Evolutionary conservation across 1,140 invertebrate genomes (phyloP).

Genomic region (Anthonomus grandis): DNA sequence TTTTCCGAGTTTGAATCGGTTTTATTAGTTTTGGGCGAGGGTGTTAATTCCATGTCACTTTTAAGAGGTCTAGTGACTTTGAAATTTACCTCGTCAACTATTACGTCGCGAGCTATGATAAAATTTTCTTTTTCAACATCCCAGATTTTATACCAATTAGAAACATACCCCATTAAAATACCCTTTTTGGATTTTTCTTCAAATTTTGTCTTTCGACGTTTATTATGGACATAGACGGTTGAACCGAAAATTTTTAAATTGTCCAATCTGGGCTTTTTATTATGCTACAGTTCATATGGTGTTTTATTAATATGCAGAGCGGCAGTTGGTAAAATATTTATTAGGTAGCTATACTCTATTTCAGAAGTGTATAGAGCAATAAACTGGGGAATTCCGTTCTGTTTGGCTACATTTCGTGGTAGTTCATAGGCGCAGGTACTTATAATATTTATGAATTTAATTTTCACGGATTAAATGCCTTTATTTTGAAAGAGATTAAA

Average conservation of each 20-base stretch:
- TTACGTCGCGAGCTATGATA: conserved; percentile 46
- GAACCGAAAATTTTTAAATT: conserved; percentile 53
- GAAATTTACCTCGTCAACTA: conserved; percentile 48
- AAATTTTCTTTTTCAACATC: conserved; percentile 42
- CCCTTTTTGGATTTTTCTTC: conserved; percentile 44
- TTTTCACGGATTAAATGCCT: no score
- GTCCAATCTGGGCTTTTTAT: conserved; percentile 48
- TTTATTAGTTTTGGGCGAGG: no score
- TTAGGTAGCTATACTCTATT: no score
- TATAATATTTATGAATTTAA: no score
- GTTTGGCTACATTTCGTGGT: no score
- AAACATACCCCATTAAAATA: conserved; percentile 49
- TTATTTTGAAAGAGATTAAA: no score
- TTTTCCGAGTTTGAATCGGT: no score
- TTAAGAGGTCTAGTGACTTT: conserved; percentile 31
- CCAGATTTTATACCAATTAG: conserved; percentile 50
- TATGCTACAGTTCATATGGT: conserved; percentile 51
- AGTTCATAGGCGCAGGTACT: no score
- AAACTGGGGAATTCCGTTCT: no score
- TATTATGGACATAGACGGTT: conserved; percentile 48
- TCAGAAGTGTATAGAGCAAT: no score
- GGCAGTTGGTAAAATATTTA: no score
- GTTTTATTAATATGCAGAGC: conserved; percentile 44
- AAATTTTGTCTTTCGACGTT: conserved; percentile 47
- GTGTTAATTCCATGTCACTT: no score